Conservation (phyloP, 1,140 invertebrate species). For the Trialeurodes vaporariorum region DNA sequence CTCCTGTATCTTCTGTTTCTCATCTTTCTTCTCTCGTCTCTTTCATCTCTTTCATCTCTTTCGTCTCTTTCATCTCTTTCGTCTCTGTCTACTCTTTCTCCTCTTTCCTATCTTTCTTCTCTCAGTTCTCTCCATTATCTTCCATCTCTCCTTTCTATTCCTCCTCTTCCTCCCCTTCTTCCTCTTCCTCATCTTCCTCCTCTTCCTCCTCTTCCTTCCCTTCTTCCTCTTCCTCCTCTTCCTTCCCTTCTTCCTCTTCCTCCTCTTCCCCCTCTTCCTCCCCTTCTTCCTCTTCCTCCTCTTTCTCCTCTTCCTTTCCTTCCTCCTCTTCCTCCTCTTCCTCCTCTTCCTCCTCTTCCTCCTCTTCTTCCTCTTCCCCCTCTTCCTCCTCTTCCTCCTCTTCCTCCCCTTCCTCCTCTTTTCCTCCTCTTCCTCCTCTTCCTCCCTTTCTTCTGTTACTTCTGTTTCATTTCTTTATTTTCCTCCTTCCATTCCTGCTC, state of each 20-base stretch:
- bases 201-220: neutral
- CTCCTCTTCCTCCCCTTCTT: neutral
- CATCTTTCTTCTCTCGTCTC: too few relatives aligned
- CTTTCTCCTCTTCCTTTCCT: neutral
- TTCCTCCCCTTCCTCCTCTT: too few relatives aligned
- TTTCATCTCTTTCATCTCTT: too few relatives aligned
- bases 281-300: neutral
- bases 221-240: neutral
- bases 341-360: neutral
- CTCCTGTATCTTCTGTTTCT: too few relatives aligned
- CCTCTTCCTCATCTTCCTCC: neutral
- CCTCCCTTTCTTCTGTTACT: neutral
- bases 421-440: slow-evolving; percentile 4
- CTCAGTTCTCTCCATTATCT: slow-evolving; percentile 3
- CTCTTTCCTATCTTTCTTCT: too few relatives aligned
- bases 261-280: neutral
- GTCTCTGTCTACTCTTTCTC: too few relatives aligned
- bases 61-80: too few relatives aligned
- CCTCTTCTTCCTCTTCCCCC: slow-evolving; percentile 2
- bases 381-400: neutral
- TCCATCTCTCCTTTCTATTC: slow-evolving; percentile 4
- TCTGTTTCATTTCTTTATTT: too few relatives aligned
- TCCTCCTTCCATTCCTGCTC: slow-evolving; percentile 1
- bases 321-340: neutral
- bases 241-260: neutral